Evolutionary conservation across 2,888 invertebrate genomes (phyloP).

Genomic region (Deilephila porcellus): DNA sequence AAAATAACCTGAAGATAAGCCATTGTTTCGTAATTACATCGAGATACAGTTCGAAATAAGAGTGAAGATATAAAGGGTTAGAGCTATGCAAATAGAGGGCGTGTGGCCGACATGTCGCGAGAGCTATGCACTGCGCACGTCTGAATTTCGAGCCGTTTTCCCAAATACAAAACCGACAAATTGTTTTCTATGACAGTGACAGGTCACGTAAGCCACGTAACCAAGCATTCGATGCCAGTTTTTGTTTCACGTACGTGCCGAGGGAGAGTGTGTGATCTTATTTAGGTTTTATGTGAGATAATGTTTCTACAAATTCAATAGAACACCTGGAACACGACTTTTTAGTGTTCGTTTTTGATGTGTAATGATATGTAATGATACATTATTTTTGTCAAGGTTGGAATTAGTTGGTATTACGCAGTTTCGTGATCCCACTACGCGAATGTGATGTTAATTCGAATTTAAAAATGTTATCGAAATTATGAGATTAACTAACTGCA

Average conservation of each 20-base stretch:
- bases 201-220: slow-evolving; percentile 37
- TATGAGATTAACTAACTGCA: too few relatives aligned
- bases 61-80: not conserved
- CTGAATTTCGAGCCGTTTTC: slow-evolving; percentile 34
- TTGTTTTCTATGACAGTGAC: slow-evolving; percentile 41
- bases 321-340: not conserved
- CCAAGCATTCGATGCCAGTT: slow-evolving; percentile 32
- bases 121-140: slow-evolving; percentile 31
- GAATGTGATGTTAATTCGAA: too few relatives aligned
- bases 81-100: slow-evolving; percentile 21
- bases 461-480: too few relatives aligned
- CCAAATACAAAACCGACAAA: slow-evolving; percentile 37
- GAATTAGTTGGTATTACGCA: too few relatives aligned
- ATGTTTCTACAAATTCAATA: not conserved
- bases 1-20: slow-evolving; percentile 16
- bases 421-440: too few relatives aligned
- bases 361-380: too few relatives aligned
- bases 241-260: slow-evolving; percentile 13
- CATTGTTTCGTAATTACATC: slow-evolving; percentile 7
- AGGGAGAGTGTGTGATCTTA: slow-evolving; percentile 1
- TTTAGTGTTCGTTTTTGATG: too few relatives aligned
- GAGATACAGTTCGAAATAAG: not conserved
- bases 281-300: not conserved
- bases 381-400: too few relatives aligned
- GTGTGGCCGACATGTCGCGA: slow-evolving; percentile 20